Conservation (phyloP, 2,888 invertebrate genomes). For the Nowickia ferox region DNA sequence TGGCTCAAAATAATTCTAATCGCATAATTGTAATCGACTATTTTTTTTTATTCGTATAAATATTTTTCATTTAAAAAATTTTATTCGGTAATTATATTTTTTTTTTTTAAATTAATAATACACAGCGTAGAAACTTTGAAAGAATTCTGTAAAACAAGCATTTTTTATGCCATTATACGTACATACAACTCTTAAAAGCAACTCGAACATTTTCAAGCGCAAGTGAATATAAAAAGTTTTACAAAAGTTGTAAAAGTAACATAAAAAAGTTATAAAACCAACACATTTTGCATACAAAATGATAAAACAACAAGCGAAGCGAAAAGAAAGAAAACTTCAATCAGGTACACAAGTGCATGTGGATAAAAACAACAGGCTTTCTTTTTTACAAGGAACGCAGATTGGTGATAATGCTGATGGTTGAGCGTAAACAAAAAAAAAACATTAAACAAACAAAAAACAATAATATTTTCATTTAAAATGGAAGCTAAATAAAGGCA, state of each 20-base stretch:
- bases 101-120: no score
- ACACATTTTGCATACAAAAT: slow-evolving; percentile 61
- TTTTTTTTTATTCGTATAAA: no score
- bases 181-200: background rate
- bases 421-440: slow-evolving; percentile 1
- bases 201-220: background rate
- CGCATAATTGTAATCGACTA: no score
- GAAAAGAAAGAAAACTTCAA: background rate
- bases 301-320: slow-evolving; percentile 7
- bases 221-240: background rate
- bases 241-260: slow-evolving; percentile 36
- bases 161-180: background rate
- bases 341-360: slow-evolving; percentile 12
- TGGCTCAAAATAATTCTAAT: no score
- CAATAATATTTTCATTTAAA: slow-evolving; percentile 45
- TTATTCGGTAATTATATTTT: no score
- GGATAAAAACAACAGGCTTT: slow-evolving; percentile 12
- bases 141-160: background rate
- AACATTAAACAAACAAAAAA: background rate
- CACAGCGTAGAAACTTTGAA: background rate
- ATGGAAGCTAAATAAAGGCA: slow-evolving; percentile 48
- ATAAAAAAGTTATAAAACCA: slow-evolving; percentile 50
- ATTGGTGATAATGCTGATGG: slow-evolving; percentile 34
- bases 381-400: slow-evolving; percentile 44
- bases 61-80: no score